Base-by-base conservation (phyloP, 2,113 vertebrate species). In the Pipa parva region DNA sequence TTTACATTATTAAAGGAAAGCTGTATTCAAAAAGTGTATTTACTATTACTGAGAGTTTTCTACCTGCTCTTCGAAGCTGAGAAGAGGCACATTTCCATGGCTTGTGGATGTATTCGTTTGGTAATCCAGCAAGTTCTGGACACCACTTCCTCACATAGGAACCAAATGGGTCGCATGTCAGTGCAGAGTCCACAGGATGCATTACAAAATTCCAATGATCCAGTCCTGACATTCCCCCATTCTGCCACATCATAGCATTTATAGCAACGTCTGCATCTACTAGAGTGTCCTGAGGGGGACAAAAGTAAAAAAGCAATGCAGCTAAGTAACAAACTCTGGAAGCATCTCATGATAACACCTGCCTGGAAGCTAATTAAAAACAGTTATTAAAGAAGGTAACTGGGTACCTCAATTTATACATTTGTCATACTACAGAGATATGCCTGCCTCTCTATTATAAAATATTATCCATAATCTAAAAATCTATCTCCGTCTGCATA, bases 211-310 rank as follows among this genome's bases (percentile, higher is more conserved):
- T 88, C 86, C 85, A 88, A 67, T 87, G 63, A 18, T 65, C 63
- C 1, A 65, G 51, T 17, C 85, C 83, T 52, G 81, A 82, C 84
- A 89, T 87, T 45, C 84, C 84, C 4, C 83, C 87, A 27, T 89
- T 88, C 77, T 88, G 85, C 86, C 86, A 87, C 85, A 86, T 89
- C 86, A 85, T 81, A 9, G 84, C 83, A 66, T 85, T 82, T 28
- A 87, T 88, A 45, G 83, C 85, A 58, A 85, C 83, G 59, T 89
- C 85, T 29, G 84, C 84, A 57, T 89, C 87, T 59, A 87, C 77
- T 13, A 88, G 63, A 2, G 85, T 88, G 75, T 89, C 85, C 85
- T 89, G 51, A 55, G 70, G 6, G 51, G 6, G 26, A 52, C 4
- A 50, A 22, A 50, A 11, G 13, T 24, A 24, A 54, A 17, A 8